Conservation (phyloP, 2,113 vertebrate genomes). For the Procavia capensis region DNA sequence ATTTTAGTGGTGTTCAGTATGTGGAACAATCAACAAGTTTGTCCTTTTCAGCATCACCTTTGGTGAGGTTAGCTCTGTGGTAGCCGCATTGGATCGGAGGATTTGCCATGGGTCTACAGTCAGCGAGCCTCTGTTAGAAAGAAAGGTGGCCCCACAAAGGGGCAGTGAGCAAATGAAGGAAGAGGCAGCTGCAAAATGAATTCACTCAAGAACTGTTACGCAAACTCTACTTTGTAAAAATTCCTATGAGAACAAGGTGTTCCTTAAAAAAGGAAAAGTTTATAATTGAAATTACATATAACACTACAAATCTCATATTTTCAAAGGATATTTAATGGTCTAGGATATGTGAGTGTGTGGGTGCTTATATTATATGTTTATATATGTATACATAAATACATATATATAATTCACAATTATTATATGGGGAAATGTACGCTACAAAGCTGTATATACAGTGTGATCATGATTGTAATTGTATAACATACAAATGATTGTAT, state of each 20-base stretch:
- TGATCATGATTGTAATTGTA: not conserved
- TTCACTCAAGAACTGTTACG: not conserved
- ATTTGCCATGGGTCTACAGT: not conserved
- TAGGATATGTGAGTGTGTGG: too few relatives aligned
- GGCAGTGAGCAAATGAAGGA: not conserved
- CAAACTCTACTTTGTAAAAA: not conserved
- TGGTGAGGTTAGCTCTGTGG: not conserved
- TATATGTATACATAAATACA: not conserved
- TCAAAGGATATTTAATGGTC: not conserved
- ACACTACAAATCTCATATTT: not conserved
- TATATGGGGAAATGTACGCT: not conserved
- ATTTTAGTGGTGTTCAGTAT: not conserved
- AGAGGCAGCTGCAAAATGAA: not conserved
- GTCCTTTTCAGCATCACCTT: not conserved
- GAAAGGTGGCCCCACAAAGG: fast-evolving
- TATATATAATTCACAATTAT: not conserved
- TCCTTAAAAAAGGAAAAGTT: not conserved
- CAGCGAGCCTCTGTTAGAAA: not conserved
- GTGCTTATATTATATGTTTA: too few relatives aligned
- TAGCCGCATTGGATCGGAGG: not conserved
- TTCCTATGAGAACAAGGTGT: not conserved
- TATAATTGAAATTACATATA: not conserved
- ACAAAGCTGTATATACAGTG: not conserved
- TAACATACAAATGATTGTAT: not conserved
- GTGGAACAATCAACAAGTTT: not conserved